Evolutionary conservation across 2,113 vertebrate species (phyloP).

Genomic region (rat (Rattus norvegicus)): GRCr8 NC_086036.1:10543001-10543500

Average conservation of each 20-base stretch:
- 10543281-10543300: constrained; percentile 35
- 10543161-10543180: not conserved
- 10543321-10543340: not conserved
- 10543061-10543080: constrained; percentile 55
- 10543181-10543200: constrained; percentile 36
- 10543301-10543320: constrained; percentile 18
- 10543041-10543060: constrained; percentile 34
- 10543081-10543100: constrained; percentile 73
- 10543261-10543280: constrained; percentile 52
- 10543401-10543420: not conserved
- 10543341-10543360: constrained; percentile 11
- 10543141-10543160: not conserved
- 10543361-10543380: constrained; percentile 42
- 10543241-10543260: constrained; percentile 45
- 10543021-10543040: constrained; percentile 3
- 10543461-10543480: not conserved
- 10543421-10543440: not conserved
- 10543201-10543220: not conserved
- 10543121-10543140: constrained; percentile 24
- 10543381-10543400: not conserved
- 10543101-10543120: constrained; percentile 65
- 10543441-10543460: not conserved
- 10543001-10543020: constrained; percentile 45
- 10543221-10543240: constrained; percentile 56
- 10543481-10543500: not conserved